Evolutionary conservation across 2,888 invertebrate species (phyloP).

Genomic region (Phlogophora meticulosa): DNA sequence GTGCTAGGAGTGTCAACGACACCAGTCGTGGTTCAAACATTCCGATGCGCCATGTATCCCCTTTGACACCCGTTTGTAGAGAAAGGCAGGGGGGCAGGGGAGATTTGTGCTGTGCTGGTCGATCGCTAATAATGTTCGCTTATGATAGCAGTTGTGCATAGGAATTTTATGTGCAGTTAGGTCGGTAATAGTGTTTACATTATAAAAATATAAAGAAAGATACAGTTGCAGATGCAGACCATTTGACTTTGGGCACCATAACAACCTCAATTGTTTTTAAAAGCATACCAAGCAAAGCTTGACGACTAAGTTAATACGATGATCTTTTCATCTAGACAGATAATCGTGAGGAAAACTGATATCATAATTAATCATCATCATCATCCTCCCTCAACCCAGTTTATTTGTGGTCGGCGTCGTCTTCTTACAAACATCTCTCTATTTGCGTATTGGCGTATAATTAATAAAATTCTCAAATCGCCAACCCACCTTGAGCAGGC

Average conservation of each 20-base stretch:
- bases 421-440: too few relatives aligned
- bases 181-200: slow-evolving; percentile 27
- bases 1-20: slow-evolving; percentile 79
- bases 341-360: too few relatives aligned
- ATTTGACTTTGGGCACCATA: not conserved
- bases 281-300: not conserved
- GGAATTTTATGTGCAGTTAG: slow-evolving; percentile 51
- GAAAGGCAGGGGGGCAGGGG: slow-evolving; percentile 13
- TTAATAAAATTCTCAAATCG: too few relatives aligned
- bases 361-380: too few relatives aligned
- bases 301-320: not conserved
- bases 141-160: slow-evolving; percentile 66
- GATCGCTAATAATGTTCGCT: slow-evolving; percentile 61
- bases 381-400: too few relatives aligned
- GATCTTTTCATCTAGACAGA: not conserved
- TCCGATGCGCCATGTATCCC: slow-evolving; percentile 14
- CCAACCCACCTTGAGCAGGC: too few relatives aligned
- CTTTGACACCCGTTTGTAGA: slow-evolving; percentile 21
- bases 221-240: not conserved
- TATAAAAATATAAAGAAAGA: not conserved
- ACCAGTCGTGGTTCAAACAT: slow-evolving; percentile 72
- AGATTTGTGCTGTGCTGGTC: slow-evolving; percentile 51
- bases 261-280: not conserved
- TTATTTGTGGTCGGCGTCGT: too few relatives aligned
- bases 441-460: too few relatives aligned